Evolutionary conservation across 2,113 vertebrate species (phyloP).

Genomic region (Actinemys pallida): DNA sequence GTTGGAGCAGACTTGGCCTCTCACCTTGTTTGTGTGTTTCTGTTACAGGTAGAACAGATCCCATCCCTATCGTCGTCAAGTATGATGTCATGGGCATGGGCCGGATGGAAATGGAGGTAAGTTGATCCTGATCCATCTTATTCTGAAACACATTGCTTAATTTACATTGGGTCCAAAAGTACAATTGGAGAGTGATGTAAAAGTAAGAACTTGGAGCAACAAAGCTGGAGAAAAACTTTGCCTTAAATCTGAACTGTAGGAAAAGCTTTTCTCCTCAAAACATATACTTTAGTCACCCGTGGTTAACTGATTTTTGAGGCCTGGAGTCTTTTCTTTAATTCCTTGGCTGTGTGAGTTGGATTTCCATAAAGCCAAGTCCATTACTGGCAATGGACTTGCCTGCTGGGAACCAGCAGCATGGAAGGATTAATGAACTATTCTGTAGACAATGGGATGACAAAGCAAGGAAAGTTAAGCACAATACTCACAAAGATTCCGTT

Average conservation of each 20-base stretch:
- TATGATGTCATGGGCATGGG: slow-evolving; percentile 99
- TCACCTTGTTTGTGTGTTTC: slow-evolving; percentile 81
- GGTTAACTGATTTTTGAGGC: background rate
- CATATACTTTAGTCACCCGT: accelerated
- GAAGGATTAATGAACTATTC: background rate
- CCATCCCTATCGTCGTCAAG: slow-evolving; percentile 98
- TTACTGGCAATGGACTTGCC: background rate
- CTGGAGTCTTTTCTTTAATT: background rate
- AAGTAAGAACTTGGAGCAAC: background rate
- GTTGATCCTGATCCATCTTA: background rate
- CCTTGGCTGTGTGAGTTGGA: background rate
- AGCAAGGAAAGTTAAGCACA: background rate
- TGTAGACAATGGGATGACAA: background rate
- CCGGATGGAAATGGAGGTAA: slow-evolving; percentile 99
- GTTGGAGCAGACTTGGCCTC: slow-evolving; percentile 65
- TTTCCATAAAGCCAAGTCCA: background rate
- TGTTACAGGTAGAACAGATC: slow-evolving; percentile 95
- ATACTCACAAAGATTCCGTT: background rate
- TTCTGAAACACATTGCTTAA: background rate
- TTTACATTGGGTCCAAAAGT: background rate
- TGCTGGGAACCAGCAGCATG: background rate
- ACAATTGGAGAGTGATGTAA: accelerated
- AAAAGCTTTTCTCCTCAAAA: background rate
- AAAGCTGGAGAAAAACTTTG: background rate
- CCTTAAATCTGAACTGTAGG: background rate